Evolutionary conservation across 2,797 vertebrate species (phyloP), one percentile per base, ranked within the genome.

Genomic region (Takifugu ocellatus): DNA sequence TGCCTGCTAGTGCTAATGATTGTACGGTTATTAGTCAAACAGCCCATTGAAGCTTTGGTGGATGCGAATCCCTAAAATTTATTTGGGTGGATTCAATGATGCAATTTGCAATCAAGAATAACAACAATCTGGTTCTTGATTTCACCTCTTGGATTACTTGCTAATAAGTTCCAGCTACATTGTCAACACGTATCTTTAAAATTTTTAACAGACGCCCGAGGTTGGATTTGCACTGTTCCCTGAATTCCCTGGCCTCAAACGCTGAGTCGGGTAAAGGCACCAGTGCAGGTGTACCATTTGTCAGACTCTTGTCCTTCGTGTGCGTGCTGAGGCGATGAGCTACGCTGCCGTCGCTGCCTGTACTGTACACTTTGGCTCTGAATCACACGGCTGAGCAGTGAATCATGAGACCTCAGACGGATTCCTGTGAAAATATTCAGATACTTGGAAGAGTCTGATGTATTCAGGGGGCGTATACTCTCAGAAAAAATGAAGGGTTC

Each of bases 351-450:
- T 62, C 11, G 48, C n/a, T 16, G 15, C 5, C 43, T 12, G 48
- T 47, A 42, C 65, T 62, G 45, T 63, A 57, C 16, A 10, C 65
- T 49, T 36, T 8, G 2, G 44, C 69, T 69, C 61, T 79, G 81
- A 84, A 62, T 81, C 81, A 77, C 74, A 26, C 42, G 24, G 66
- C 8, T 5, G 21, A 56, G 62, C 58, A 8, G 61, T 81, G 79
- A 82, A 78, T 84, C 79, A 81, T 11, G 59, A 61, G 33, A 81
- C 79, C 72, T 79, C 75, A 82, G 75, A 80, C 56, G 27, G 63
- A 79, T 83, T 80, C 69, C 61, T 74, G 71, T 24, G 69, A 50
- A 62, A 78, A 72, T 59, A 72, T 78, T 72, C 69, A 56, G 51
- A 70, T 45, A 63, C 45, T 64, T 62, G 56, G 56, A 62, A 46